Evolutionary conservation across 2,113 vertebrate species (phyloP), one percentile per base, ranked within the genome.

Genomic region (Sakesphorus luctuosus): DNA sequence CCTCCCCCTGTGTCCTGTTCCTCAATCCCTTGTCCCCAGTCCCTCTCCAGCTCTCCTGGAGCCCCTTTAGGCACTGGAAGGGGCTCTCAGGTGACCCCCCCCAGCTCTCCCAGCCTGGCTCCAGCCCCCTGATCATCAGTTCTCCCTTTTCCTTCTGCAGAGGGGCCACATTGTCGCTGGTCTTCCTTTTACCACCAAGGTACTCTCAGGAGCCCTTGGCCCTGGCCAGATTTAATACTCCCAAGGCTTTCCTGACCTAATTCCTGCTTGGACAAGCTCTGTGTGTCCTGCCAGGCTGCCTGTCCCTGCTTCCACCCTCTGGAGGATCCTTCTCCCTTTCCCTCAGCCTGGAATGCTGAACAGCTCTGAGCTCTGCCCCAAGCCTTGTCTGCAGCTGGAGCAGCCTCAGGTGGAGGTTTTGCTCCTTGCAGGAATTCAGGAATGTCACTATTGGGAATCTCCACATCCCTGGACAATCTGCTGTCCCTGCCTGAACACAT

Each of bases 21-120:
- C 77, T 59, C 77, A 36, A 74, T 2, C 1, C 86, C 68, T 50
- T 58, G 50, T 36, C 67, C 84, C 76, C 16, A 58, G 50, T 18
- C 50, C 59, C 49, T 74, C 59, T 50, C 15, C 86, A 67, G 77
- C 86, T 74, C 77, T 74, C 77, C 52, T 67, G 77, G 44, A 82
- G 38, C 24, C 49, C 24, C 38, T 79, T 79, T 3, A 79, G 76
- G 76, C 29, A 0, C 76, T 28, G 36, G 1, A 18, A 53, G 24
- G 18, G 24, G 24, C 61, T 44, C 49, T n/a, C 5, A 65, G 33
- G 3, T 55, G 9, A 35, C 38, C 18, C 18, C 10, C 36, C 23
- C 13, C 23, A 65, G 61, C 61, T 53, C 47, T 78, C 38, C 31
- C 75, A 53, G 49, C 25, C 56, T 8, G 67, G 20, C 12, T 25